Percentiles rank a stretch among this genome's conserved stretches.
phyloP scores from a whole-genome alignment of 1,140 invertebrate genomes.

The Reticulitermes speratus region DNA sequence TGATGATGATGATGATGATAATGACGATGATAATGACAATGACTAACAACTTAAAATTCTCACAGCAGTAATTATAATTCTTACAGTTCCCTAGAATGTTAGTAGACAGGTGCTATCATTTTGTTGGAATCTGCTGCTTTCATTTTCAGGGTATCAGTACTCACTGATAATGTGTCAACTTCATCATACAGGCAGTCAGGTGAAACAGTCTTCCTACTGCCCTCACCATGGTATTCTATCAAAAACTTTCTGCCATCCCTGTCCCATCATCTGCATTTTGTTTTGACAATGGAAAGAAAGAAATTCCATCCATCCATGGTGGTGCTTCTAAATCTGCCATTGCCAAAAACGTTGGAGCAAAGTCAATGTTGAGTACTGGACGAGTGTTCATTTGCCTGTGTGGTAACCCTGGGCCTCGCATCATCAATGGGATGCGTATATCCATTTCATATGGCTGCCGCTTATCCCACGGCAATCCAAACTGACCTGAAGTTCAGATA shows the following conservation, averaged over 20 bases:
- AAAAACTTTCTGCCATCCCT: conserved; percentile 54
- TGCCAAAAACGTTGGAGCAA: conserved; percentile 77
- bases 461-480: conserved; percentile 83
- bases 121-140: no score
- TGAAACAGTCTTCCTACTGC: conserved; percentile 35
- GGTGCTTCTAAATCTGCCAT: conserved; percentile 57
- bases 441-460: conserved; percentile 87
- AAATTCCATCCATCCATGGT: conserved; percentile 64
- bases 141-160: background rate
- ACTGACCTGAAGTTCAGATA: conserved; percentile 64
- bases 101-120: no score
- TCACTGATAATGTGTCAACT: conserved; percentile 25
- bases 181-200: background rate
- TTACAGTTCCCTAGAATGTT: no score
- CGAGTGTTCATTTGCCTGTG: conserved; percentile 49
- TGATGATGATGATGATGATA: no score
- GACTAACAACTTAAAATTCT: no score
- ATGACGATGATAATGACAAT: no score
- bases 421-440: conserved; percentile 75
- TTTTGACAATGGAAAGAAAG: conserved; percentile 49
- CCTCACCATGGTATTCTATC: conserved; percentile 79
- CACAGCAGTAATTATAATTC: no score
- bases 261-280: conserved; percentile 36
- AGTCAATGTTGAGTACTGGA: conserved; percentile 72
- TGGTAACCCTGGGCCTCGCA: conserved; percentile 70